A percentile compares a stretch with the other conserved stretches of the same genome.
Evolutionary conservation across 2,888 invertebrate species (phyloP).

Genomic region (Drosophila suboccidentalis): DNA sequence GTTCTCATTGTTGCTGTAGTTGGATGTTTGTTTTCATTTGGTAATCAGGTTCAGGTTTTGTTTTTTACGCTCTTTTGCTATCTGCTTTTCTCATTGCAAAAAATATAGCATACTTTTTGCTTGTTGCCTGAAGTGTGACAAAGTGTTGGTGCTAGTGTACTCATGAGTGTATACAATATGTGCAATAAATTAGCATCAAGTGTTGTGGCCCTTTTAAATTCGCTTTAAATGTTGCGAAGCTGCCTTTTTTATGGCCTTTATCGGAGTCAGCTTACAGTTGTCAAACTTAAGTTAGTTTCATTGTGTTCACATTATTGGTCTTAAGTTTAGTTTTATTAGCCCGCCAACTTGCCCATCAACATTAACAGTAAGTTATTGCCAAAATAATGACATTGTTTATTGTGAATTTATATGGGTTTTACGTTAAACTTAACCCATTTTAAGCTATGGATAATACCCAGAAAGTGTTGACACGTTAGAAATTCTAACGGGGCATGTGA

Average conservation of each 20-base stretch:
- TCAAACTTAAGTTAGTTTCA: conserved; percentile 1
- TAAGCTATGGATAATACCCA: no score
- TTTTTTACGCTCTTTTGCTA: conserved; percentile 2
- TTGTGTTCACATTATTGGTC: conserved; percentile 24
- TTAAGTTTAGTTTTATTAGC: conserved; percentile 43
- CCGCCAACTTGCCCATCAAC: conserved; percentile 23
- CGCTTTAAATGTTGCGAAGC: conserved; percentile 47
- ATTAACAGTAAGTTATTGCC: conserved; percentile 35
- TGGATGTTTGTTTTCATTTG: conserved; percentile 12
- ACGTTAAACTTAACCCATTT: no score
- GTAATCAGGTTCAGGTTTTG: conserved; percentile 46
- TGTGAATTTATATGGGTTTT: neutral
- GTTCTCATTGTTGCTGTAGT: conserved; percentile 7
- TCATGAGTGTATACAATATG: conserved; percentile 5
- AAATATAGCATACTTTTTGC: conserved; percentile 15
- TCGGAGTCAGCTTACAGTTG: conserved; percentile 24
- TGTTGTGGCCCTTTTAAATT: conserved; percentile 41
- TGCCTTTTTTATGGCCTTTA: conserved; percentile 33
- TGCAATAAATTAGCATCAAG: conserved; percentile 69
- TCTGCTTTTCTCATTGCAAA: neutral
- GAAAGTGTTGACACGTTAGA: no score
- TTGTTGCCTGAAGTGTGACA: conserved; percentile 7
- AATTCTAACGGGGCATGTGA: no score
- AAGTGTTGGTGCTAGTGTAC: conserved; percentile 7
- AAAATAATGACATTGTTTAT: conserved; percentile 11